Evolutionary conservation across 92 coral and sea anemone species (phyloP).

Genomic region (Diadumene lineata): DNA sequence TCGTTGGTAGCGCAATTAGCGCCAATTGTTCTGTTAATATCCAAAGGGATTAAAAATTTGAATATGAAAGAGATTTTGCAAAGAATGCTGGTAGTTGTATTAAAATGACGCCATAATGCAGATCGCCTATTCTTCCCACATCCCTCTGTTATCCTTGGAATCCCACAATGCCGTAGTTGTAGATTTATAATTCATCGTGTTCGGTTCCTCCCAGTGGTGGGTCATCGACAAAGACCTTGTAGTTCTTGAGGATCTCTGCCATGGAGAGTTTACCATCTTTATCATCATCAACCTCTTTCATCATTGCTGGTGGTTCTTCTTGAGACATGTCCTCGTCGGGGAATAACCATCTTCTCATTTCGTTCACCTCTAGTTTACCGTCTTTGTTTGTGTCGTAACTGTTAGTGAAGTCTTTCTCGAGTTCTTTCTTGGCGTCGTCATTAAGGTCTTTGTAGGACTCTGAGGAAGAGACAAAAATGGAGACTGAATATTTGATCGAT

Average conservation of each 20-base stretch:
- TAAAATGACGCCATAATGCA: no score
- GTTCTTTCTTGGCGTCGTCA: constrained; percentile 72
- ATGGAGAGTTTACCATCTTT: constrained; percentile 83
- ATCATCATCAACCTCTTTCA: constrained; percentile 84
- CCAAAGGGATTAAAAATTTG: no score
- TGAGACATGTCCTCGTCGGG: constrained; percentile 83
- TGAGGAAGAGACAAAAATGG: constrained; percentile 8
- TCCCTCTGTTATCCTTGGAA: not conserved
- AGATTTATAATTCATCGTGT: constrained; percentile 76
- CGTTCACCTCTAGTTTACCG: constrained; percentile 67
- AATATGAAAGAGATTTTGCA: no score
- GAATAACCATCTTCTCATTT: constrained; percentile 76
- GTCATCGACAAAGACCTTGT: constrained; percentile 67
- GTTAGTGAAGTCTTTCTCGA: constrained; percentile 73
- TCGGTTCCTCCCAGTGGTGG: constrained; percentile 34
- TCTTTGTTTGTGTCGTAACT: constrained; percentile 73
- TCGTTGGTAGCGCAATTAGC: no score
- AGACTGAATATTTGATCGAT: not conserved
- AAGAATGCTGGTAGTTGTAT: no score
- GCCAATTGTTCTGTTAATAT: no score
- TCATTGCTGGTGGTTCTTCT: constrained; percentile 77
- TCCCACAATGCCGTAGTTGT: not conserved
- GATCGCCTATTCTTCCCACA: no score
- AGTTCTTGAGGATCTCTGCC: constrained; percentile 78
- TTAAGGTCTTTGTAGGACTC: constrained; percentile 77